A percentile compares a stretch with the other conserved stretches of the same genome.
Evolutionary conservation across 2,113 vertebrate species (phyloP).

Genomic region (Petromus typicus): DNA sequence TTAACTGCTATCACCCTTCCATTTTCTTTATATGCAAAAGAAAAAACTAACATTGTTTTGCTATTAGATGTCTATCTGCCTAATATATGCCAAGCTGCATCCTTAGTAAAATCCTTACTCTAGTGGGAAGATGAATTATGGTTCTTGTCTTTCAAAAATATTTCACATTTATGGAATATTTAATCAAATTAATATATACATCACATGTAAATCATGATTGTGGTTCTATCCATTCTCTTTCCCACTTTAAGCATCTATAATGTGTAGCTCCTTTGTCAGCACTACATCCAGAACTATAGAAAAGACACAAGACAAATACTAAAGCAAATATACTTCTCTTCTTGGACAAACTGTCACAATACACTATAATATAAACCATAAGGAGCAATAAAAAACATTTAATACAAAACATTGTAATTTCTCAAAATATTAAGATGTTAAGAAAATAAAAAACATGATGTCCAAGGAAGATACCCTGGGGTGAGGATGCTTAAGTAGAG

Average conservation of each 20-base stretch:
- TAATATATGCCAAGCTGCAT: neutral
- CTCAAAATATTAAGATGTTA: neutral
- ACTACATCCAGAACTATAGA: slow-evolving; percentile 18
- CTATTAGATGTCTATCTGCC: neutral
- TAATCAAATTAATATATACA: slow-evolving; percentile 1
- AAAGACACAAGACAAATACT: neutral
- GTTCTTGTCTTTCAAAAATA: slow-evolving; percentile 24
- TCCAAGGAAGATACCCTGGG: neutral
- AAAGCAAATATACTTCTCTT: neutral
- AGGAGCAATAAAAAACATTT: neutral
- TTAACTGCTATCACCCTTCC: neutral
- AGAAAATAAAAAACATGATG: slow-evolving; percentile 8
- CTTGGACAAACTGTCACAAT: neutral
- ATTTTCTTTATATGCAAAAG: slow-evolving; percentile 39
- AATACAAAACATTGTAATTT: slow-evolving; percentile 12
- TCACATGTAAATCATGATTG: slow-evolving; percentile 19
- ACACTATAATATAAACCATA: neutral
- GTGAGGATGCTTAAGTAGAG: neutral
- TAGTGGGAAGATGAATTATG: slow-evolving; percentile 14
- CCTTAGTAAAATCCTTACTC: slow-evolving; percentile 19
- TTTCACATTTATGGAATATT: slow-evolving; percentile 30
- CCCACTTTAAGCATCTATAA: neutral
- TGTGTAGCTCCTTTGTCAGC: neutral
- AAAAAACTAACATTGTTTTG: neutral
- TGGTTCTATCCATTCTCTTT: neutral